Evolutionary conservation across 2,113 vertebrate genomes (phyloP).

Genomic region (Zapus hudsonius): DNA sequence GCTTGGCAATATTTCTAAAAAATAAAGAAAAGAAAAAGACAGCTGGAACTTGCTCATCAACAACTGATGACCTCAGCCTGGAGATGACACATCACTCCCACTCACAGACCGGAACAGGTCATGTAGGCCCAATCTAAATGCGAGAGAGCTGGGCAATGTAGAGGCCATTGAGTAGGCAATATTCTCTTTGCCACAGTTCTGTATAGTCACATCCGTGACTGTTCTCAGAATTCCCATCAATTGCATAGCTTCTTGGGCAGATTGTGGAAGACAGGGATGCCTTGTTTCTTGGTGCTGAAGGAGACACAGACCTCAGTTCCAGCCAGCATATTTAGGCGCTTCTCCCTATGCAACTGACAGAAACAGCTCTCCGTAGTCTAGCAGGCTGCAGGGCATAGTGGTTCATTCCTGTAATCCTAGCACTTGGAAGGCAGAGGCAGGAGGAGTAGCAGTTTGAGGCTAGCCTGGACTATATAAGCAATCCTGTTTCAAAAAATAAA

Average conservation of each 20-base stretch:
- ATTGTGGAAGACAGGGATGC: neutral
- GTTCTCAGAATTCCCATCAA: neutral
- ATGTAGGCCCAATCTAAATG: neutral
- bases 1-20: no score
- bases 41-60: neutral
- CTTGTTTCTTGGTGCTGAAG: conserved; percentile 22
- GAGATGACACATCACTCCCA: neutral
- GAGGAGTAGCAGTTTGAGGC: neutral
- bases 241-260: neutral
- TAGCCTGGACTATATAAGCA: neutral
- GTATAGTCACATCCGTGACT: neutral
- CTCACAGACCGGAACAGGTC: conserved; percentile 11
- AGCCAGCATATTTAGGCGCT: conserved; percentile 30
- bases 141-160: neutral
- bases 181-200: neutral
- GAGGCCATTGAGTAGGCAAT: neutral
- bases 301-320: neutral
- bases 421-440: neutral
- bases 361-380: conserved; percentile 20
- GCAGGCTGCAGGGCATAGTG: neutral
- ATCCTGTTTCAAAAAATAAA: no score
- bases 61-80: neutral
- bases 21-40: neutral
- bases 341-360: conserved; percentile 23
- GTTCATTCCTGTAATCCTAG: neutral